phyloP scores from a whole-genome alignment of 2,797 vertebrate genomes.

The Acanthurus leucopareius region DNA sequence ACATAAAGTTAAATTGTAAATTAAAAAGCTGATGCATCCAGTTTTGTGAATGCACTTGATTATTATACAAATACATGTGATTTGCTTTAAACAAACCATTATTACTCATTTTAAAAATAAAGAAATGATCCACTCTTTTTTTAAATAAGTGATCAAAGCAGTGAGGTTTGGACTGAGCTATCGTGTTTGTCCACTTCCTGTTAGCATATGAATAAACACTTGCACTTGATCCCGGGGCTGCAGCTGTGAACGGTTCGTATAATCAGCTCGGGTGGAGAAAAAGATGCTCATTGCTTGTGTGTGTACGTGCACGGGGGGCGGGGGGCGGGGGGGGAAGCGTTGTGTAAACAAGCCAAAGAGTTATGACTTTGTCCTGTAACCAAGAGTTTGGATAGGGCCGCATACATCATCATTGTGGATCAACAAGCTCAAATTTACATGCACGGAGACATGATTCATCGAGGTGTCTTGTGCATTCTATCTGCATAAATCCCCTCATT shows the following conservation, averaged over 20 bases:
- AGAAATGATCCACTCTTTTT: neutral
- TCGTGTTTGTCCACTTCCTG: slow-evolving; percentile 3
- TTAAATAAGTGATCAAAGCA: neutral
- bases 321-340: neutral
- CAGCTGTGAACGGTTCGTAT: slow-evolving; percentile 31
- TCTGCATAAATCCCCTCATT: slow-evolving; percentile 82
- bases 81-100: neutral
- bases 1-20: neutral
- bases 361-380: slow-evolving; percentile 69
- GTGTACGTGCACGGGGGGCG: neutral
- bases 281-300: slow-evolving; percentile 5
- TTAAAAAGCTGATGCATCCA: neutral
- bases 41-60: neutral
- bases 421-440: slow-evolving; percentile 78
- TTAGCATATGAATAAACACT: slow-evolving; percentile 17
- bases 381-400: slow-evolving; percentile 40
- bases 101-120: neutral
- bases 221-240: slow-evolving; percentile 19
- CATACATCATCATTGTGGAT: slow-evolving; percentile 76
- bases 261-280: slow-evolving; percentile 10
- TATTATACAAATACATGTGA: neutral
- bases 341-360: slow-evolving; percentile 64
- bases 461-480: slow-evolving; percentile 56
- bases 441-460: slow-evolving; percentile 69
- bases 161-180: neutral